phyloP scores from a whole-genome alignment of 2,888 invertebrate species.

The Eulithis prunata region DNA sequence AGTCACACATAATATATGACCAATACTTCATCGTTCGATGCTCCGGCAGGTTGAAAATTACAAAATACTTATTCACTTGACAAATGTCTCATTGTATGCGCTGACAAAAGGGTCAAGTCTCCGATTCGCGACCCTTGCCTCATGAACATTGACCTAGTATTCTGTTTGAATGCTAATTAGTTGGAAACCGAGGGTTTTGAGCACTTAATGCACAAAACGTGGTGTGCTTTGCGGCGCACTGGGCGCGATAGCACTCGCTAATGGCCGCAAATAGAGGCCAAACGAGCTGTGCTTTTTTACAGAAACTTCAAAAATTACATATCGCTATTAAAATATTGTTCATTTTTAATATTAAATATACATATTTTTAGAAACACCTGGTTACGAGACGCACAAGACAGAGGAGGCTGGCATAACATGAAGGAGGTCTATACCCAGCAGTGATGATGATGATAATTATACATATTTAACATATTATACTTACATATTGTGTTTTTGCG shows the following conservation, averaged over 20 bases:
- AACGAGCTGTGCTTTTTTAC: conserved; percentile 36
- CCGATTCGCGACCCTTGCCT: conserved; percentile 49
- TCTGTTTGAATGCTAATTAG: conserved; percentile 61
- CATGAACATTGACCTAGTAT: conserved; percentile 65
- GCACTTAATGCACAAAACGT: conserved; percentile 33
- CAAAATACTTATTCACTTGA: conserved; percentile 2
- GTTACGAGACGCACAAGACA: no score
- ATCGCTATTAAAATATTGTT: conserved; percentile 2
- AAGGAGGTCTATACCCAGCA: no score
- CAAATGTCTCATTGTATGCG: conserved; percentile 22
- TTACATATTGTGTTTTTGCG: no score
- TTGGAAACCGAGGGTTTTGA: conserved; percentile 31
- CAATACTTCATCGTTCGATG: neutral
- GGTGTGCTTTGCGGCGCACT: conserved; percentile 27
- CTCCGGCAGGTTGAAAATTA: neutral
- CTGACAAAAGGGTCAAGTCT: conserved; percentile 35
- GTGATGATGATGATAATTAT: no score
- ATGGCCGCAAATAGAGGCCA: conserved; percentile 40
- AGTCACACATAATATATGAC: neutral
- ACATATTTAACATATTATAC: no score
- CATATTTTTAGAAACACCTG: no score
- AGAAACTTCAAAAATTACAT: conserved; percentile 33
- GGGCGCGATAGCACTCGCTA: conserved; percentile 38
- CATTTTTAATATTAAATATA: neutral
- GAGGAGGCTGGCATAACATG: no score